These are phyloP conservation scores for Thymelicus acteon DNA, from an alignment of 2,888 invertebrate species.

Conservation along the genomic window DNA sequence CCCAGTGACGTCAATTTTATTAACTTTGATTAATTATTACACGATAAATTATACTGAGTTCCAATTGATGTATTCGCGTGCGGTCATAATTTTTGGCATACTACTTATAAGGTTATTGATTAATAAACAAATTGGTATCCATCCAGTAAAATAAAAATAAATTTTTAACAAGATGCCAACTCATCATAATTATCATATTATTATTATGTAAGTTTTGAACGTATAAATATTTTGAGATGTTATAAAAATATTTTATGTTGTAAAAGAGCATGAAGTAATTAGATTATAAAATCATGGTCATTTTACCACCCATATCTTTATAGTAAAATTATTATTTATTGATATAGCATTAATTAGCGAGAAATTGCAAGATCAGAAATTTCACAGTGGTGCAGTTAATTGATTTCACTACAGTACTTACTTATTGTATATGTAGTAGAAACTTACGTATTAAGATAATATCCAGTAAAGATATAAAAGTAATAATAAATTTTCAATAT, in stretches of 20 bases:
- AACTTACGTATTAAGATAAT: not conserved
- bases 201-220: no score
- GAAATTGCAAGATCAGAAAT: constrained; percentile 1
- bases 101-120: no score
- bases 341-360: not conserved
- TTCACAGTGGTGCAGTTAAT: constrained; percentile 17
- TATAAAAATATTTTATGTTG: no score
- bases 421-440: constrained; percentile 13
- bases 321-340: not conserved
- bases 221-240: no score
- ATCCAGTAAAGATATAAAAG: not conserved
- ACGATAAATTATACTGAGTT: not conserved
- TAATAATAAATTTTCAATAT: constrained; percentile 6
- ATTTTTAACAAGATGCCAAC: no score
- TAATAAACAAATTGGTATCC: no score
- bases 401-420: constrained; percentile 15
- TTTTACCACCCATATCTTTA: not conserved
- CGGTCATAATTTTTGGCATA: no score
- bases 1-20: not conserved
- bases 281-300: no score
- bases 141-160: no score
- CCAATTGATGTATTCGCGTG: not conserved
- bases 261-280: no score
- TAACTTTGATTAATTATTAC: not conserved
- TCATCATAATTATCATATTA: no score